Conservation (phyloP, 92 coral and sea anemone species). For the Epizoanthus illoricatus region DNA sequence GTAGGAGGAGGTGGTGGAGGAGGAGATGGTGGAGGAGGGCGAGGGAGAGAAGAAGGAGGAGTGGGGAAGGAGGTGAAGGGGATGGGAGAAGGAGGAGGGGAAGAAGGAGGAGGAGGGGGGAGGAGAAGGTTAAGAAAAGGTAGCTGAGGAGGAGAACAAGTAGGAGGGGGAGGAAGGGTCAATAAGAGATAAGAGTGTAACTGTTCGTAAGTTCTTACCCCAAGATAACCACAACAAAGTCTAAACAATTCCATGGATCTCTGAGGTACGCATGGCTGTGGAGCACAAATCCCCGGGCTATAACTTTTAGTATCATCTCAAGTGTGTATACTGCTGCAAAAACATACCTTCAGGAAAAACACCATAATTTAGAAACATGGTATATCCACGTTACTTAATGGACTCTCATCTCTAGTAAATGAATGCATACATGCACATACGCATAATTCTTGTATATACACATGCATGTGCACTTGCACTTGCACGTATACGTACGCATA, state of each 20-base stretch:
- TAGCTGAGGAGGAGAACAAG: neutral
- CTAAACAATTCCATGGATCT: conserved; percentile 88
- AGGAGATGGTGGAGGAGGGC: no score
- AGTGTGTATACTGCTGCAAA: conserved; percentile 85
- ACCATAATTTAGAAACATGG: neutral
- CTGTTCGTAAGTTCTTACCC: conserved; percentile 59
- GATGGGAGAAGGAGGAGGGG: no score
- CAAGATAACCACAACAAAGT: conserved; percentile 83
- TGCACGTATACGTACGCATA: no score
- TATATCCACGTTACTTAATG: neutral
- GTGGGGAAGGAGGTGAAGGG: no score
- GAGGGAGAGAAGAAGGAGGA: no score
- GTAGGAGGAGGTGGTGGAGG: no score
- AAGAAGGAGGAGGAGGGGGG: no score
- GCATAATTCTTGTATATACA: no score
- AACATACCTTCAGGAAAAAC: conserved; percentile 61
- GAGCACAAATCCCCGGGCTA: conserved; percentile 83
- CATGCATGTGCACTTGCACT: no score
- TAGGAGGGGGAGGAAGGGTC: neutral
- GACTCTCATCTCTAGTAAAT: no score
- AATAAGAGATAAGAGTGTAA: neutral
- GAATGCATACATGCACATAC: no score
- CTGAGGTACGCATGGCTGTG: conserved; percentile 86
- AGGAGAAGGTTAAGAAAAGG: neutral
- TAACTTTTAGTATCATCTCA: conserved; percentile 85